Conservation (phyloP, 2,797 vertebrate species). For the Halcyon leucocephala region DNA sequence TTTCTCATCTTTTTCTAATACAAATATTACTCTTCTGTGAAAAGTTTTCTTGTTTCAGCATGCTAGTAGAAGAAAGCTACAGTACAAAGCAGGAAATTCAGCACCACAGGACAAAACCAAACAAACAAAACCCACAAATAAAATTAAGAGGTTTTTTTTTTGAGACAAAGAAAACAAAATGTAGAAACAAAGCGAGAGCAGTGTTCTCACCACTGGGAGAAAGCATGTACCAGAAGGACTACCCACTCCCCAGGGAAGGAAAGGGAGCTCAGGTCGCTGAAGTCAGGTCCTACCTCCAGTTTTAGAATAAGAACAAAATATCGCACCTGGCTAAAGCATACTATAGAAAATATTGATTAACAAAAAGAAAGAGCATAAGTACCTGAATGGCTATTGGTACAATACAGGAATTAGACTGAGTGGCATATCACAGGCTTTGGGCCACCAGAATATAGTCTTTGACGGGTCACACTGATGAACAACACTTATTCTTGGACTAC, state of each 20-base stretch:
- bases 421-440: not conserved
- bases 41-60: not conserved
- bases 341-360: rapidly evolving
- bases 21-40: not conserved
- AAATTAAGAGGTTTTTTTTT: not conserved
- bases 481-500: not conserved
- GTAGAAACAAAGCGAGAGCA: not conserved
- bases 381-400: not conserved
- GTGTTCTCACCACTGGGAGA: not conserved
- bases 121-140: not conserved
- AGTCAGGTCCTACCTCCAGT: not conserved
- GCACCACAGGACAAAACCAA: not conserved
- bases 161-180: not conserved
- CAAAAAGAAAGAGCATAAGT: not conserved
- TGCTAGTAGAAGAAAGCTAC: not conserved
- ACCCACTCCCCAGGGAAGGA: not conserved
- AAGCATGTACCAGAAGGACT: not conserved
- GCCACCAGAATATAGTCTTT: not conserved
- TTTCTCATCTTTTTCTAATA: not conserved
- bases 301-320: not conserved
- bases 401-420: not conserved
- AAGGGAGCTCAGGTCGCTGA: not conserved
- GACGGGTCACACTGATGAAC: not conserved
- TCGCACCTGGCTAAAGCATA: not conserved
- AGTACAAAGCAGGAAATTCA: rapidly evolving